Conservation (phyloP, 2,888 invertebrate genomes). For the Leptinotarsa rubiginosa region DNA sequence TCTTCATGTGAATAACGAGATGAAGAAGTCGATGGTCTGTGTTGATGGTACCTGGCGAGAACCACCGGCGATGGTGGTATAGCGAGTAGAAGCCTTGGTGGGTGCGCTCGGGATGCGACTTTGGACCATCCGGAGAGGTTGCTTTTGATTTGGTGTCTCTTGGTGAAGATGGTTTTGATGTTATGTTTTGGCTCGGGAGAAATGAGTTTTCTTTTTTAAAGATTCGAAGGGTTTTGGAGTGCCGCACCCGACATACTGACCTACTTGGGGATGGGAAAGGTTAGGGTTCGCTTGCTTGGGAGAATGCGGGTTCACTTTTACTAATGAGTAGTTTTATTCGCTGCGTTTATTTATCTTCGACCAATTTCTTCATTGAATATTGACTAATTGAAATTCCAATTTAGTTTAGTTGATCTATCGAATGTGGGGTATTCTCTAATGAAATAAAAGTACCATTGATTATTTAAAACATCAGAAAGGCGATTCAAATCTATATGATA, state of each 20-base stretch:
- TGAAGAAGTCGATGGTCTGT: conserved; percentile 17
- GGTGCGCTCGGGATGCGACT: neutral
- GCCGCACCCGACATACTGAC: conserved; percentile 47
- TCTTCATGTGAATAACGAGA: conserved; percentile 52
- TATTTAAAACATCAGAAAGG: no score
- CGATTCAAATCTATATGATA: no score
- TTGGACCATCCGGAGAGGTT: neutral
- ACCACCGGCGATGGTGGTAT: neutral
- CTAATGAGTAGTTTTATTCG: neutral
- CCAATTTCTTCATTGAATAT: neutral
- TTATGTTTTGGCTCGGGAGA: neutral
- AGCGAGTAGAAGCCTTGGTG: neutral
- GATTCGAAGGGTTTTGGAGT: conserved; percentile 34
- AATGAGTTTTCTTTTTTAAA: conserved; percentile 29
- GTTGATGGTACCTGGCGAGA: conserved; percentile 5
- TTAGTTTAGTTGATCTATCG: no score
- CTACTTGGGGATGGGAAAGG: conserved; percentile 31
- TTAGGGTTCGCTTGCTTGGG: conserved; percentile 28
- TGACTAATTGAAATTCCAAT: no score
- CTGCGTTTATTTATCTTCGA: neutral
- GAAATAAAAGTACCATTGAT: no score
- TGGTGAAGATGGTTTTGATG: neutral
- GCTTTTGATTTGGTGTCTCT: neutral
- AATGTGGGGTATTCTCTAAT: no score
- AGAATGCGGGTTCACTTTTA: neutral